phyloP scores from a whole-genome alignment of 2,888 invertebrate genomes.

The Galeruca laticollis region DNA sequence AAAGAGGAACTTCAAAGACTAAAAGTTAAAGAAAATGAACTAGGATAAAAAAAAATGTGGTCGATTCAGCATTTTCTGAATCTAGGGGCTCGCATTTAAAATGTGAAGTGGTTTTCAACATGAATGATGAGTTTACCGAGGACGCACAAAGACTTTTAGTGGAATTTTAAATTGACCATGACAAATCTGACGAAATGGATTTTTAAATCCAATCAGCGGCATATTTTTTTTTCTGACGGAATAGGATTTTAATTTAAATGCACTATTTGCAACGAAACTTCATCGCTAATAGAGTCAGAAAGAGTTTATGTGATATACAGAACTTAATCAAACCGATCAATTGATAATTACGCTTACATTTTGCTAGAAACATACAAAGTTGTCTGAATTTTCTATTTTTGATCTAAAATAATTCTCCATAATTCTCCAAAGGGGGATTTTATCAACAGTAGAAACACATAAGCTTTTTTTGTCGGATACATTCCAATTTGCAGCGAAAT shows the following conservation, averaged over 20 bases:
- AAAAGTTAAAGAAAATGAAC: slow-evolving; percentile 32
- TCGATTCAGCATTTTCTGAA: slow-evolving; percentile 36
- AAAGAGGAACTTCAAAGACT: slow-evolving; percentile 29
- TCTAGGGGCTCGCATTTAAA: slow-evolving; percentile 27
- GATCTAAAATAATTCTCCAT: not conserved
- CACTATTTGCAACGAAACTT: not conserved
- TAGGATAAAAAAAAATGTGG: slow-evolving; percentile 28
- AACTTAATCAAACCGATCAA: not conserved
- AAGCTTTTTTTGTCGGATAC: no score
- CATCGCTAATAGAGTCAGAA: not conserved
- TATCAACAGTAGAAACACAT: no score
- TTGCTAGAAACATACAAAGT: not conserved
- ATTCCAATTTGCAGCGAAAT: no score
- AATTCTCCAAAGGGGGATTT: not conserved
- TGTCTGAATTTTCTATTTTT: not conserved
- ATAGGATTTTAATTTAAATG: not conserved
- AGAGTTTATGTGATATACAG: not conserved
- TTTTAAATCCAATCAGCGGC: slow-evolving; percentile 22
- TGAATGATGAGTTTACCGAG: slow-evolving; percentile 34
- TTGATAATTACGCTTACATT: not conserved
- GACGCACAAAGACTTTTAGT: slow-evolving; percentile 24
- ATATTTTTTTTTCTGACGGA: not conserved
- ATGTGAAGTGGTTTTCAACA: slow-evolving; percentile 30
- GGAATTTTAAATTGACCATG: slow-evolving; percentile 34
- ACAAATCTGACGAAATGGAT: slow-evolving; percentile 29